Percentiles rank a stretch among this genome's conserved stretches.
Conservation (phyloP, 2,797 vertebrate species). For the Gouania willdenowi region DNA sequence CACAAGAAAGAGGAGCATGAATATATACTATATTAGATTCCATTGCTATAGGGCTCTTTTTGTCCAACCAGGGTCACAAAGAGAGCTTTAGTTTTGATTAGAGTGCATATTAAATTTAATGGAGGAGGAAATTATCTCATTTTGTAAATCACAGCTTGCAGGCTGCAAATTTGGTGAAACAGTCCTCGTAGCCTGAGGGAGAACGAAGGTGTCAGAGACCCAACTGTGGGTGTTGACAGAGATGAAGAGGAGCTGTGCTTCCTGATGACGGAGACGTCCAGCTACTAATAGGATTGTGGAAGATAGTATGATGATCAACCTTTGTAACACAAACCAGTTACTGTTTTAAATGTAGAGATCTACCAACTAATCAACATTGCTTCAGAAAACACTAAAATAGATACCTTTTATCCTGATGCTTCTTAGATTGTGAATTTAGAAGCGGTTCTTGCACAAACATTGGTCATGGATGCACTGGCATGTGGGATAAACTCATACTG, state of each 20-base stretch:
- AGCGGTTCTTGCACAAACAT: no score
- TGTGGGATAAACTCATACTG: no score
- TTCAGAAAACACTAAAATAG: no score
- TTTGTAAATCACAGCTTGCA: neutral
- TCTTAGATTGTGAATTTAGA: no score
- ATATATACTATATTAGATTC: no score
- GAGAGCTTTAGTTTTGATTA: slow-evolving; percentile 1
- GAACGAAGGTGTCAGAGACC: slow-evolving; percentile 1
- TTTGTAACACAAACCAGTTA: no score
- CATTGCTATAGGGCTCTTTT: neutral
- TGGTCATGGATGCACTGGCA: no score
- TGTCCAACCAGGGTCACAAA: neutral
- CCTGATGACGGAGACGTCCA: neutral
- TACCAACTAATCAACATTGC: no score
- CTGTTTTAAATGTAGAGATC: no score
- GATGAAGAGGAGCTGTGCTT: neutral
- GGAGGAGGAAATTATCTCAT: slow-evolving; percentile 1
- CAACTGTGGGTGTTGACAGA: neutral
- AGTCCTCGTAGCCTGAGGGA: neutral
- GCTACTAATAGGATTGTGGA: neutral
- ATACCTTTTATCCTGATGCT: no score
- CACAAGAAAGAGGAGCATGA: neutral
- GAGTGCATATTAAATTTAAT: neutral
- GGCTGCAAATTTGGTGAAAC: slow-evolving; percentile 1
- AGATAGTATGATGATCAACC: no score